Evolutionary conservation across 2,888 invertebrate genomes (phyloP).

Genomic region (Scaptomyza caliginosa): DNA sequence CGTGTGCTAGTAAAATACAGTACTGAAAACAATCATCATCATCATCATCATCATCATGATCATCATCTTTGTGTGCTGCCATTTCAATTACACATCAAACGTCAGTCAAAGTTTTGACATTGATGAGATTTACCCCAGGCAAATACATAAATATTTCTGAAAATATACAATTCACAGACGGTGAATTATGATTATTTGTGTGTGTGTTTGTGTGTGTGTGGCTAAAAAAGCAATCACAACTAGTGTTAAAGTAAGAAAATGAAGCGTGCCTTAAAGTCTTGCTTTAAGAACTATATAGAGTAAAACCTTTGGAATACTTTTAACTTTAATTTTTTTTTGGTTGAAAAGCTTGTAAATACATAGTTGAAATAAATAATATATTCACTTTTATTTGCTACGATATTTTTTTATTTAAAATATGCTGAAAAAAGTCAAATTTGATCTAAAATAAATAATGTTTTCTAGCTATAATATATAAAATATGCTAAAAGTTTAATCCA

Average conservation of each 20-base stretch:
- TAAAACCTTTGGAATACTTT: too few species aligned
- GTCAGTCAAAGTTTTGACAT: constrained; percentile 62
- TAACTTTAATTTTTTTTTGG: too few species aligned
- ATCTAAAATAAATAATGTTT: too few species aligned
- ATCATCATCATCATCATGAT: not conserved
- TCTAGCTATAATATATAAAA: too few species aligned
- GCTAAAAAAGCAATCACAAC: not conserved
- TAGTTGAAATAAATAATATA: too few species aligned
- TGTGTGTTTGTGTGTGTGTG: constrained; percentile 6
- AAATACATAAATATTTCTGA: constrained; percentile 41
- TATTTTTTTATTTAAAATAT: too few species aligned
- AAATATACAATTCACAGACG: constrained; percentile 24
- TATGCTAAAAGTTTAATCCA: too few species aligned
- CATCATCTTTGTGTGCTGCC: constrained; percentile 21
- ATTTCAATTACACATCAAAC: constrained; percentile 75
- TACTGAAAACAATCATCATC: constrained; percentile 35
- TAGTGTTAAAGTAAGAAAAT: not conserved
- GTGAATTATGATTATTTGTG: constrained; percentile 34
- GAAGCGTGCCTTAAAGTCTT: too few species aligned
- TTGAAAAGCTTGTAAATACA: too few species aligned
- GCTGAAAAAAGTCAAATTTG: too few species aligned
- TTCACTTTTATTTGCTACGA: too few species aligned
- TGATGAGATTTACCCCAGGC: constrained; percentile 28
- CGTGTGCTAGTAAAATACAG: constrained; percentile 33
- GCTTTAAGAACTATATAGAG: too few species aligned